Evolutionary conservation across 2,888 invertebrate genomes (phyloP).

Genomic region (Serripes groenlandicus): DNA sequence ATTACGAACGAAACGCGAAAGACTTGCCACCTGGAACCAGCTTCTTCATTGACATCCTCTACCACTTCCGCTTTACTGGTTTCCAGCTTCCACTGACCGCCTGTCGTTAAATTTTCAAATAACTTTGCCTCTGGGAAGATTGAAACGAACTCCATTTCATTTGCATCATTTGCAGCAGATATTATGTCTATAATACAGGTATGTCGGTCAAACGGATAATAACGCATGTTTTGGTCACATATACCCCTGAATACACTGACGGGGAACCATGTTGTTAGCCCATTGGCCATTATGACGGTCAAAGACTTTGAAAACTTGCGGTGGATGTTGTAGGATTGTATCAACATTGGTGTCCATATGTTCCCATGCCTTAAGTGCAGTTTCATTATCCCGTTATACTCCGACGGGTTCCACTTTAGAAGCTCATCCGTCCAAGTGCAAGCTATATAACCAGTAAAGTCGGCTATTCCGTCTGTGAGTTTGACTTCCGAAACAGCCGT

Average conservation of each 20-base stretch:
- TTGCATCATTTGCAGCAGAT: not conserved
- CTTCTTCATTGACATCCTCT: not conserved
- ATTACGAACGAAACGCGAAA: slow-evolving; percentile 1
- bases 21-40: not conserved
- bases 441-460: not conserved
- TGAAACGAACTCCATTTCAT: not conserved
- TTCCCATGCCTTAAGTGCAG: not conserved
- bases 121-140: not conserved
- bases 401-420: not conserved
- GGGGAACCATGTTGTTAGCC: not conserved
- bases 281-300: not conserved
- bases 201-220: slow-evolving; percentile 4
- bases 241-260: not conserved
- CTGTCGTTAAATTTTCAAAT: not conserved
- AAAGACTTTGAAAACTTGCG: not conserved
- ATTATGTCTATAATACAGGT: not conserved
- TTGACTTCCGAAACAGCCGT: not conserved
- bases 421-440: slow-evolving; percentile 8
- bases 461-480: not conserved
- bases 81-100: not conserved
- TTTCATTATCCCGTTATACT: not conserved
- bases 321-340: slow-evolving; percentile 3
- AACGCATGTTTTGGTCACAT: slow-evolving; percentile 6
- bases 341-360: slow-evolving; percentile 12
- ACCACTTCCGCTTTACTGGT: slow-evolving; percentile 14